Percentiles rank a stretch among this genome's conserved stretches.
These are phyloP conservation scores for Apamea anceps DNA, from an alignment of 2,888 invertebrate genomes.

Conservation along the genomic window DNA sequence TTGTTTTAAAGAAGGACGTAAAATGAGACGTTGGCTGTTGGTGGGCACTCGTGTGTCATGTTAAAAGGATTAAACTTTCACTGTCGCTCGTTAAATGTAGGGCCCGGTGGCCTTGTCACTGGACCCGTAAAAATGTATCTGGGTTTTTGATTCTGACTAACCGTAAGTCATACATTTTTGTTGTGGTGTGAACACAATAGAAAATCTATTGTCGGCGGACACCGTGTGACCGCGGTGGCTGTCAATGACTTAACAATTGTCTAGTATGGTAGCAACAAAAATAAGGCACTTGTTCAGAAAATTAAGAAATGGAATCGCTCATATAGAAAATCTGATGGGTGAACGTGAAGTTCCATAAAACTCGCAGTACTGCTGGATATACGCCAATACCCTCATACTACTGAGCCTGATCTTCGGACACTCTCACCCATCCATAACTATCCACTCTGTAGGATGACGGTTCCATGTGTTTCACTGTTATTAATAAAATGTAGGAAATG, in stretches of 20 bases:
- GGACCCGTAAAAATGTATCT: constrained; percentile 25
- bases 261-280: background rate
- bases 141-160: background rate
- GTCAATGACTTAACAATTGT: no score
- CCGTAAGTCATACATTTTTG: background rate
- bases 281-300: background rate
- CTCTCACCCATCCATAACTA: background rate
- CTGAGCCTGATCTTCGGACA: background rate
- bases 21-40: constrained; percentile 18
- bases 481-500: background rate
- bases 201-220: no score
- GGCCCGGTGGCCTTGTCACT: constrained; percentile 10
- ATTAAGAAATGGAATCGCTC: background rate
- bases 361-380: background rate
- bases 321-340: background rate
- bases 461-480: background rate
- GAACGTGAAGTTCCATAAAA: background rate
- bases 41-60: constrained; percentile 24
- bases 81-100: constrained; percentile 37
- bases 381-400: background rate
- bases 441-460: no score
- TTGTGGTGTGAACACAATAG: background rate
- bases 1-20: constrained; percentile 55
- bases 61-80: constrained; percentile 56
- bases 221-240: no score